Evolutionary conservation across 1,140 invertebrate genomes (phyloP).

Genomic region (Ganaspis sp.): DNA sequence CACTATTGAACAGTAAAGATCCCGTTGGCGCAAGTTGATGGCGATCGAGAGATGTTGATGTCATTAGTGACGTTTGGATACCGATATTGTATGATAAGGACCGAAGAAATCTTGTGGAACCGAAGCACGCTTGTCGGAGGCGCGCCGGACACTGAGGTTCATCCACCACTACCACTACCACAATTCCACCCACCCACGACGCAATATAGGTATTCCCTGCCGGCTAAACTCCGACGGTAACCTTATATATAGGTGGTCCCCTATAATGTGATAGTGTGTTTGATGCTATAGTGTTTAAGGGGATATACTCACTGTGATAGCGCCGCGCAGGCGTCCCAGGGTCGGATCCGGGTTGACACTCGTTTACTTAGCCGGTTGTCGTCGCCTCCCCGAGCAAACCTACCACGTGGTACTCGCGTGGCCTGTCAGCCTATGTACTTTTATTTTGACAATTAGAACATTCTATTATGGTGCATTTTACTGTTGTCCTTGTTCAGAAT

Average conservation of each 20-base stretch:
- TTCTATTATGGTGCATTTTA: no score
- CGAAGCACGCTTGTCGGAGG: slow-evolving; percentile 75
- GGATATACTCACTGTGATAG: slow-evolving; percentile 39
- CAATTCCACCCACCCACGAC: slow-evolving; percentile 68
- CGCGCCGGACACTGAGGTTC: slow-evolving; percentile 76
- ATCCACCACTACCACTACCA: slow-evolving; percentile 67
- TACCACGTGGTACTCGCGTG: slow-evolving; percentile 63
- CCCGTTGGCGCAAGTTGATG: not conserved
- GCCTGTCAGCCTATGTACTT: slow-evolving; percentile 6
- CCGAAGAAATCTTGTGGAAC: slow-evolving; percentile 48
- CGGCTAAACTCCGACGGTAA: slow-evolving; percentile 64
- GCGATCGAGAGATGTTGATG: slow-evolving; percentile 26
- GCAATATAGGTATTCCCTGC: slow-evolving; percentile 63
- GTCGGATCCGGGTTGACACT: slow-evolving; percentile 37
- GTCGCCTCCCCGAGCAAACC: slow-evolving; percentile 1
- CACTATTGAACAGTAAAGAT: not conserved
- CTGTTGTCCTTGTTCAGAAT: no score
- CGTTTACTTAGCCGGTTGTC: slow-evolving; percentile 14
- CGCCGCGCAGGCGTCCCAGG: slow-evolving; percentile 45
- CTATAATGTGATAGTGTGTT: slow-evolving; percentile 47
- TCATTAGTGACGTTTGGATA: not conserved
- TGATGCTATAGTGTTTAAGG: slow-evolving; percentile 44
- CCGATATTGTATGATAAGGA: slow-evolving; percentile 43
- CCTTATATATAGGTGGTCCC: slow-evolving; percentile 56
- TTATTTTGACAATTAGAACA: slow-evolving; percentile 7